Evolutionary conservation across 2,888 invertebrate species (phyloP), one percentile per base, ranked within the genome.

Genomic region (Dysmachus trigonus): DNA sequence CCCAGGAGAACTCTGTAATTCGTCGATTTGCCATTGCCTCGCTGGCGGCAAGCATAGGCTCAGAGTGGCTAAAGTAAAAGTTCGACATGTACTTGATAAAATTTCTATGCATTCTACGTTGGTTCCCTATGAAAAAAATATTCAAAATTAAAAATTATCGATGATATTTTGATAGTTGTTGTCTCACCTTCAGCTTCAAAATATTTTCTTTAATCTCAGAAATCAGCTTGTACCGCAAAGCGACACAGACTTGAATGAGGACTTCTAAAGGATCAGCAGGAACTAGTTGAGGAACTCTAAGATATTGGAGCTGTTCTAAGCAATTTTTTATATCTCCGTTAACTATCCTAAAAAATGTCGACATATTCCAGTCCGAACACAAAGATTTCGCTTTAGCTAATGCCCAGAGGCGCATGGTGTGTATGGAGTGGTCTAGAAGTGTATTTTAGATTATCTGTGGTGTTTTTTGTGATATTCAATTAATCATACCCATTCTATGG

Each of bases 351-450:
- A 96, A 96, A 91, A 96, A 96, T 73, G 94, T 94, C 87, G 94
- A 94, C 92, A 96, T 95, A 87, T 95, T 94, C 97, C 97, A 97
- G 82, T 93, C 93, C 88, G 95, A 95, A 8, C 96, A 95, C 15
- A 96, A 92, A 85, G 95, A 93, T 87, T 95, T 95, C 0, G 95
- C 95, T 90, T 96, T 95, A 27, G 95, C 94, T 74, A 95, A 92
- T 62, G 96, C 95, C 97, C 97, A 97, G 7, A 96, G 92, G 47
- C 96, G 93, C 90, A 95, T 95, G 0, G 95, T 96, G 90, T 97
- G 97, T 62, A 96, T 94, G 0, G 96, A 95, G 90, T 96, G 96
- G 92, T 96, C 96, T 95, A 30, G 22, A 85, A 76, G 22, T 4
- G 0, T 10, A 71, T 51, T 22, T 18, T 4, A 6, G 10, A 18